Evolutionary conservation across 1,140 invertebrate species (phyloP).

Genomic region (Halyomorpha halys): DNA sequence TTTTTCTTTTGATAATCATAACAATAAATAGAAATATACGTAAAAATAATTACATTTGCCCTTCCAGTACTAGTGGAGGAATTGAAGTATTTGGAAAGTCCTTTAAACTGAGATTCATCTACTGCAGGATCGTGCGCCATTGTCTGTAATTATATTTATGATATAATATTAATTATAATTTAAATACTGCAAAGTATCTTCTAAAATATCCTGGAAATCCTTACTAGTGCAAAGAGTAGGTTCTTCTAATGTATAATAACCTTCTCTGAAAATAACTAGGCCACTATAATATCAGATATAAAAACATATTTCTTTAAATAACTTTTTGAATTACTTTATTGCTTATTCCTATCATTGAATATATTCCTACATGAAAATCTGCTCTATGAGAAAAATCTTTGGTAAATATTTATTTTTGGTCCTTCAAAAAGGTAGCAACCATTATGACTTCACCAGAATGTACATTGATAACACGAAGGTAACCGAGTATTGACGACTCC

Average conservation of each 20-base stretch:
- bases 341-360: no score
- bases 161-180: background rate
- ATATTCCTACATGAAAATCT: no score
- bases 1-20: background rate
- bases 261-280: conserved; percentile 1
- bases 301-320: background rate
- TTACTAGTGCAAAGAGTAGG: background rate
- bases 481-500: no score
- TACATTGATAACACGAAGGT: no score
- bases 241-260: background rate
- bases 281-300: background rate
- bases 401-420: no score
- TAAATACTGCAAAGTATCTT: background rate
- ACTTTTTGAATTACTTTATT: no score
- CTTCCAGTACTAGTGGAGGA: conserved; percentile 30
- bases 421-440: no score
- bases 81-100: conserved; percentile 33
- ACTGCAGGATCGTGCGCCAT: conserved; percentile 28
- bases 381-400: no score
- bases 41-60: conserved; percentile 33
- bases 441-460: no score
- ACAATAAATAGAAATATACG: no score
- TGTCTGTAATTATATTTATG: background rate
- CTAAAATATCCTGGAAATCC: background rate
- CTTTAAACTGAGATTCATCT: conserved; percentile 32